Conservation (phyloP, 1,140 invertebrate genomes). For the Drosophila subobscura region DNA sequence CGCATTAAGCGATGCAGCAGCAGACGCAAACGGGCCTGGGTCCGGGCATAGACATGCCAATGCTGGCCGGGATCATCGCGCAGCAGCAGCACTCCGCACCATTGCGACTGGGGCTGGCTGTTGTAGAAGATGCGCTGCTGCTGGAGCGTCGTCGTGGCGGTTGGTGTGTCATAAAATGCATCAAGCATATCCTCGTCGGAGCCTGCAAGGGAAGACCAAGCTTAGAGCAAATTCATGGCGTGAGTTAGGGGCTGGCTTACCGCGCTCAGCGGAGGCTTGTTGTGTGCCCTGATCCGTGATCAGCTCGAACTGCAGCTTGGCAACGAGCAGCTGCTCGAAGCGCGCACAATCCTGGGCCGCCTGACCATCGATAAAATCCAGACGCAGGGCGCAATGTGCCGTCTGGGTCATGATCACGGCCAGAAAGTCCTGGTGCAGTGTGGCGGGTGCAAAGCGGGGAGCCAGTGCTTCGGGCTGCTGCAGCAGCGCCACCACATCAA, state of each 20-base stretch:
- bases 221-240: too few relatives aligned
- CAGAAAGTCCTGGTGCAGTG: conserved; percentile 66
- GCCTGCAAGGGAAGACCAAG: background rate
- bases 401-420: conserved; percentile 55
- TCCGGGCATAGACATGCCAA: conserved; percentile 63
- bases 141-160: conserved; percentile 15
- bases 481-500: conserved; percentile 39
- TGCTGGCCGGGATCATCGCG: conserved; percentile 43
- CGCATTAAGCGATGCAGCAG: conserved; percentile 40
- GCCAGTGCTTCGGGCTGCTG: conserved; percentile 22
- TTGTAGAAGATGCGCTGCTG: conserved; percentile 62
- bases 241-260: conserved; percentile 8
- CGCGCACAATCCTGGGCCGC: conserved; percentile 1
- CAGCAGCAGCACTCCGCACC: conserved; percentile 52
- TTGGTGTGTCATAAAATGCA: background rate
- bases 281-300: background rate
- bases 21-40: conserved; percentile 31
- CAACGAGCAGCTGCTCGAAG: conserved; percentile 52
- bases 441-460: conserved; percentile 31
- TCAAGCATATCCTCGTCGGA: conserved; percentile 25
- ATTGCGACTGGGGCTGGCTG: conserved; percentile 32
- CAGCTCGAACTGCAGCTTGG: conserved; percentile 27
- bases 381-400: conserved; percentile 28
- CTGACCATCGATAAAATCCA: conserved; percentile 36
- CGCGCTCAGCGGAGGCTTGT: background rate